Conservation (phyloP, 1,140 invertebrate genomes). For the Zaprionus africanus region DNA sequence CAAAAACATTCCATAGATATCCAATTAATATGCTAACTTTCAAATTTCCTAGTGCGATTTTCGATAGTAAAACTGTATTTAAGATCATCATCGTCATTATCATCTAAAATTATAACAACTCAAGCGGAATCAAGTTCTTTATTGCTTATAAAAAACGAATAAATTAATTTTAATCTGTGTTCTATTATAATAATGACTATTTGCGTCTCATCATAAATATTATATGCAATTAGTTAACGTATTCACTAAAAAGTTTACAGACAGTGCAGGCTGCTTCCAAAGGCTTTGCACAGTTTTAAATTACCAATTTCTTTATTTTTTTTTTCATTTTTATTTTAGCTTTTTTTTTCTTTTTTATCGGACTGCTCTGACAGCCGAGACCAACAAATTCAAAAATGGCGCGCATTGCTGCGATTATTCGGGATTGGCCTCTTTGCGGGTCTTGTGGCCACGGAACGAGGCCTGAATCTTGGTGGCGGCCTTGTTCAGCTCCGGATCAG, state of each 20-base stretch:
- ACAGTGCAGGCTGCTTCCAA: slow-evolving; percentile 52
- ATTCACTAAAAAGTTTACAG: slow-evolving; percentile 74
- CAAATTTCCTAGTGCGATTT: slow-evolving; percentile 5
- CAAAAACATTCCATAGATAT: slow-evolving; percentile 20
- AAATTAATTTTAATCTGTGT: slow-evolving; percentile 13
- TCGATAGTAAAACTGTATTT: slow-evolving; percentile 5
- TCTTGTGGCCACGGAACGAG: slow-evolving; percentile 95
- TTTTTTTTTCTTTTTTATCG: slow-evolving; percentile 32
- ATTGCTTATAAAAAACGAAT: slow-evolving; percentile 47
- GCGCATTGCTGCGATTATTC: slow-evolving; percentile 54
- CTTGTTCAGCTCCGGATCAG: slow-evolving; percentile 94
- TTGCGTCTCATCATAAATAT: slow-evolving; percentile 27
- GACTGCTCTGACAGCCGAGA: slow-evolving; percentile 42
- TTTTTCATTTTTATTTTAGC: slow-evolving; percentile 30
- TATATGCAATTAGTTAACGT: slow-evolving; percentile 59
- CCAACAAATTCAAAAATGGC: slow-evolving; percentile 60
- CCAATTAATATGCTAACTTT: slow-evolving; percentile 5
- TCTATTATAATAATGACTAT: slow-evolving; percentile 35
- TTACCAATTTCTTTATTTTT: slow-evolving; percentile 60
- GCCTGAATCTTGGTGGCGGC: slow-evolving; percentile 97
- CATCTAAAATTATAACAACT: slow-evolving; percentile 29
- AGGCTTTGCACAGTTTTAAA: slow-evolving; percentile 64
- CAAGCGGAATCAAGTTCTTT: slow-evolving; percentile 25
- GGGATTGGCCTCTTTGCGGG: slow-evolving; percentile 88
- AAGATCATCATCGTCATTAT: slow-evolving; percentile 1